A percentile compares a stretch with the other conserved stretches of the same genome.
These are phyloP conservation scores for Athene noctua DNA, from an alignment of 2,113 vertebrate genomes.

Conservation along the genomic window DNA sequence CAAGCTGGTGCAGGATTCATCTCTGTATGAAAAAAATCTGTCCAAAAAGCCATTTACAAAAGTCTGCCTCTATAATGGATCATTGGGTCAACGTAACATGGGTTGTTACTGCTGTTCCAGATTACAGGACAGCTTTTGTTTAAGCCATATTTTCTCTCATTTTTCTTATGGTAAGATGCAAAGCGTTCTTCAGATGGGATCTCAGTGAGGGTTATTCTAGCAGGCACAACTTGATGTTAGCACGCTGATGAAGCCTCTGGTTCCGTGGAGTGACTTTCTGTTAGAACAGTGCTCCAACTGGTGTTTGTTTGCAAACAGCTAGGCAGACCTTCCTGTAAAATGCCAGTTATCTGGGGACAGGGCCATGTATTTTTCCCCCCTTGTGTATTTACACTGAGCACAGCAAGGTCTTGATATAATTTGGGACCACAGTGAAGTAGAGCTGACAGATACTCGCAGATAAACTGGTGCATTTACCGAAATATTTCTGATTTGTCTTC, in stretches of 20 bases:
- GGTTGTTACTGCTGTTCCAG: background rate
- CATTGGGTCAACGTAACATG: background rate
- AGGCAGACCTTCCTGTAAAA: background rate
- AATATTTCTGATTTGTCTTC: background rate
- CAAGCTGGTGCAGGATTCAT: background rate
- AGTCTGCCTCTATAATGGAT: background rate
- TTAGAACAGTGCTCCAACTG: background rate
- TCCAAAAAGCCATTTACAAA: background rate
- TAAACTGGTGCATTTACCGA: background rate
- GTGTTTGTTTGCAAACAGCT: background rate
- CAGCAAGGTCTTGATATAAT: background rate
- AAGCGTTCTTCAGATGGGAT: background rate
- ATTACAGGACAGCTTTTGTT: background rate
- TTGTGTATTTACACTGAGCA: background rate
- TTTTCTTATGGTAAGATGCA: background rate
- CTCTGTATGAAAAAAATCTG: background rate
- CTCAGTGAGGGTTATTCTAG: background rate
- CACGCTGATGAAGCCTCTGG: rapidly evolving
- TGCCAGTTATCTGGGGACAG: background rate
- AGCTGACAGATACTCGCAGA: background rate
- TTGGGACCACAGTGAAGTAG: background rate
- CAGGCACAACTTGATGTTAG: background rate
- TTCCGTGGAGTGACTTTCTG: background rate
- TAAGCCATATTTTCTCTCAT: background rate
- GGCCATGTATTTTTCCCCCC: background rate